Percentiles rank a stretch among this genome's conserved stretches.
Conservation (phyloP, 2,113 vertebrate genomes). For the Oriolus oriolus region DNA sequence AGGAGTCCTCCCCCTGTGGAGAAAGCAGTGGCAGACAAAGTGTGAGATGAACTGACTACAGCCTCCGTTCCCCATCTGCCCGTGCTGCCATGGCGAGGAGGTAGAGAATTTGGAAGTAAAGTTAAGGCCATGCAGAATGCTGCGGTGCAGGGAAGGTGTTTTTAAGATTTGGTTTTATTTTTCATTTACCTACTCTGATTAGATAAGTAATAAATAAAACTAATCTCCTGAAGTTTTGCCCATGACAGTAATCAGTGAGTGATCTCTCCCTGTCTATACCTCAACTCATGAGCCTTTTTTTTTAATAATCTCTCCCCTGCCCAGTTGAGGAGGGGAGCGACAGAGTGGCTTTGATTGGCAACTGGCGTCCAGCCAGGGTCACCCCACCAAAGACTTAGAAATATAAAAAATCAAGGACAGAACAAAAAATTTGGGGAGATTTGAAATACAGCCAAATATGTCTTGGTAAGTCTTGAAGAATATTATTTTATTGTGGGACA, state of each 20-base stretch:
- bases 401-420: not conserved
- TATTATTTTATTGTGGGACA: not conserved
- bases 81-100: accelerated
- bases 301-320: not conserved
- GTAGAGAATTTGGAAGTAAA: not conserved
- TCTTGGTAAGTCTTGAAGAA: not conserved
- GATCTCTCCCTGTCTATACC: not conserved
- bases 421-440: not conserved
- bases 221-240: not conserved
- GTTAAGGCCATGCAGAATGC: not conserved
- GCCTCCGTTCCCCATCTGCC: not conserved
- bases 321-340: not conserved
- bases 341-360: not conserved
- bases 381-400: not conserved
- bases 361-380: not conserved
- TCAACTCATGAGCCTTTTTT: accelerated
- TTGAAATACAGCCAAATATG: not conserved
- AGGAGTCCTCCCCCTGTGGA: not conserved
- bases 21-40: not conserved
- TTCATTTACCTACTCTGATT: not conserved
- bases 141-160: not conserved
- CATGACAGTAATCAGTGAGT: not conserved
- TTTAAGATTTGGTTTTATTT: not conserved
- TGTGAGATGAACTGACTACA: not conserved
- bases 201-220: not conserved